phyloP scores from a whole-genome alignment of 2,797 vertebrate genomes.

The Gambusia yucatana region DNA sequence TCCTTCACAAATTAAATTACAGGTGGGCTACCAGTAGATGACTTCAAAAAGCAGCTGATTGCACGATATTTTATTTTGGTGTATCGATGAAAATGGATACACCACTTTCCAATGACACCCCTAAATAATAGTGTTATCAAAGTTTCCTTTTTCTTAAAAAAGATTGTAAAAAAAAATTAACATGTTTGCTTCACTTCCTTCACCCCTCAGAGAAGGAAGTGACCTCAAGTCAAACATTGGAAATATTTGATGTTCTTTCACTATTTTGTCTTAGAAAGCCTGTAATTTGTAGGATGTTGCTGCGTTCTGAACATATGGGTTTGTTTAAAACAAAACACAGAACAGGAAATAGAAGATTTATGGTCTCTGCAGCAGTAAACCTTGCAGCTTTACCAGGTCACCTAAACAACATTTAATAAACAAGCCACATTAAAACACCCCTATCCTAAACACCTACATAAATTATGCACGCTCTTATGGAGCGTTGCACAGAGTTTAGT shows the following conservation, averaged over 20 bases:
- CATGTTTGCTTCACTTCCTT: not conserved
- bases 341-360: slow-evolving; percentile 60
- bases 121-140: not conserved
- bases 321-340: slow-evolving; percentile 34
- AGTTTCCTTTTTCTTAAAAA: not conserved
- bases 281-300: not conserved
- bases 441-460: slow-evolving; percentile 18
- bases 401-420: slow-evolving; percentile 34
- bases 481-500: slow-evolving; percentile 3
- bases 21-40: not conserved
- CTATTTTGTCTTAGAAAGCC: not conserved
- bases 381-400: slow-evolving; percentile 36
- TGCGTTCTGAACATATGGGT: slow-evolving; percentile 2
- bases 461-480: slow-evolving; percentile 4
- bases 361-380: slow-evolving; percentile 36
- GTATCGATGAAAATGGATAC: not conserved
- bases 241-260: not conserved
- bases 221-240: not conserved
- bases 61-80: not conserved
- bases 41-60: not conserved
- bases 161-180: not conserved
- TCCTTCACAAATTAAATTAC: not conserved
- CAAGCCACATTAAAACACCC: slow-evolving; percentile 29
- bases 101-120: not conserved
- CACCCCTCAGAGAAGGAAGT: too few species aligned